A percentile compares a stretch with the other conserved stretches of the same genome.
Conservation (phyloP, 2,113 vertebrate genomes). For the Garra rufa region DNA sequence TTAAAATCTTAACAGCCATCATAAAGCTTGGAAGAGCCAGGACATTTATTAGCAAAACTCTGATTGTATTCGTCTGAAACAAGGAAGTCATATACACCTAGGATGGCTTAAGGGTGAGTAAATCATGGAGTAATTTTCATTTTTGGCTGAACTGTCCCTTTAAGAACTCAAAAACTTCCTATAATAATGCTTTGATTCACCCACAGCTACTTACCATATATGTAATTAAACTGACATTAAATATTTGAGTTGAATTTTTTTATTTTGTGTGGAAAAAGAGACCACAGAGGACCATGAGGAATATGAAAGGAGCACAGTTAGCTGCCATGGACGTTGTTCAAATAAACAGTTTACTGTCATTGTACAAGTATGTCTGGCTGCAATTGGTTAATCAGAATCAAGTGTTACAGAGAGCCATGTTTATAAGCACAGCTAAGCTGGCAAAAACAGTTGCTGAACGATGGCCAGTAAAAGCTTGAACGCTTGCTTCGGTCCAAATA, state of each 20-base stretch:
- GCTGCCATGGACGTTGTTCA: neutral
- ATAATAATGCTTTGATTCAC: too few relatives aligned
- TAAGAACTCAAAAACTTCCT: too few relatives aligned
- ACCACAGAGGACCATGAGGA: neutral
- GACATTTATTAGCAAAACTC: too few relatives aligned
- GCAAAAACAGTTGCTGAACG: neutral
- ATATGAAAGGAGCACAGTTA: neutral
- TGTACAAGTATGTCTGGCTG: neutral
- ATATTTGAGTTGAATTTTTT: neutral
- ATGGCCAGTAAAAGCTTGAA: neutral
- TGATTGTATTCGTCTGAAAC: too few relatives aligned
- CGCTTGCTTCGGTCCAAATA: neutral
- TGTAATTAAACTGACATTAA: neutral
- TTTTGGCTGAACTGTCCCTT: too few relatives aligned
- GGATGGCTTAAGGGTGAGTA: too few relatives aligned
- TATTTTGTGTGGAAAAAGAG: neutral
- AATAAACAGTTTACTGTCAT: neutral
- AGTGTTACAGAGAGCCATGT: neutral
- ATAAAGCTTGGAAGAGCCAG: too few relatives aligned
- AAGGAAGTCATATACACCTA: too few relatives aligned
- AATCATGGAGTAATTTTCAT: too few relatives aligned
- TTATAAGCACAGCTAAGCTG: neutral
- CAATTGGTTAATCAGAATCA: neutral
- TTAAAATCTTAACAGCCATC: too few relatives aligned
- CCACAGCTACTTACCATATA: neutral